Conservation (phyloP, 2,113 vertebrate genomes). For the Erythrocercus mccallii region DNA sequence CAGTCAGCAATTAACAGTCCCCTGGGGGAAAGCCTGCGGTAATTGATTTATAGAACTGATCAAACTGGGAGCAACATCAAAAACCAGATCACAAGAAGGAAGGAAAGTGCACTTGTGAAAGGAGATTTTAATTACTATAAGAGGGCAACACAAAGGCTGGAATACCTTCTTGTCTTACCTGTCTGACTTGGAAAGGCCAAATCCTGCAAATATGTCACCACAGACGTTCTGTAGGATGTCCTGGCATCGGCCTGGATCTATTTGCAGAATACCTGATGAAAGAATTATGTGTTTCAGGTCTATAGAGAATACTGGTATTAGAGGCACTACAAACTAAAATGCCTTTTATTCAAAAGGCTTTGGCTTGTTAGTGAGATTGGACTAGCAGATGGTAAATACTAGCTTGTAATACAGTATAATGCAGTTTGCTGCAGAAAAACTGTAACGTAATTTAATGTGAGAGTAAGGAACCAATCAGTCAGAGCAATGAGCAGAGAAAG, state of each 20-base stretch:
- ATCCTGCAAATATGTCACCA: neutral
- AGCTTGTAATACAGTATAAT: neutral
- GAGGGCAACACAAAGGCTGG: neutral
- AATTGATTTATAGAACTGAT: neutral
- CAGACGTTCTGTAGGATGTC: neutral
- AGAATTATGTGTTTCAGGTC: conserved; percentile 48
- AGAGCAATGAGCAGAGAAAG: conserved; percentile 14
- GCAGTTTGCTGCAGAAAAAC: conserved; percentile 37
- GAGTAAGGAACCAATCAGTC: conserved; percentile 48
- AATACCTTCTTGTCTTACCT: neutral
- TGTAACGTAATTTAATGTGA: conserved; percentile 39
- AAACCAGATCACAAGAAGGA: neutral
- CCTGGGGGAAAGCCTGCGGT: neutral
- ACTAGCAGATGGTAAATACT: conserved; percentile 46
- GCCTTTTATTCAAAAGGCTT: conserved; percentile 67
- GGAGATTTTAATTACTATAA: neutral
- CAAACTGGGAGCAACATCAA: neutral
- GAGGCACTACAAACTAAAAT: conserved; percentile 56
- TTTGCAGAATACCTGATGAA: neutral
- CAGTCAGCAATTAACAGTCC: neutral
- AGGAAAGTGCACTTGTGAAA: neutral
- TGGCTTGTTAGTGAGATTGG: conserved; percentile 53
- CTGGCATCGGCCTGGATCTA: neutral
- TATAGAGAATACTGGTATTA: conserved; percentile 61
- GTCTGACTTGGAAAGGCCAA: neutral